Conservation (phyloP, 1,140 invertebrate genomes). For the Macrostomum lignano region DNA sequence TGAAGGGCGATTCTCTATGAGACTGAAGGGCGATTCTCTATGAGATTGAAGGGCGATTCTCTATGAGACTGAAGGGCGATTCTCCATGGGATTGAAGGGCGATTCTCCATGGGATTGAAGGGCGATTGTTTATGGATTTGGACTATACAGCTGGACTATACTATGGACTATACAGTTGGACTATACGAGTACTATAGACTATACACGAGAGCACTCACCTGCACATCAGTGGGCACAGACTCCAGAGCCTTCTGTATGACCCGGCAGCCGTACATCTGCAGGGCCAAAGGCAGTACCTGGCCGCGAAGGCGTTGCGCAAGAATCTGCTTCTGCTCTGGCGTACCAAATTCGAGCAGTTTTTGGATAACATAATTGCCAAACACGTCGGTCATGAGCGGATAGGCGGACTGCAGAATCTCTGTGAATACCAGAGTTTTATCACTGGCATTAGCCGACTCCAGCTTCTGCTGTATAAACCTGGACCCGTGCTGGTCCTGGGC, state of each 20-base stretch:
- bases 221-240: slow-evolving; percentile 75
- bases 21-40: too few species aligned
- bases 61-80: too few species aligned
- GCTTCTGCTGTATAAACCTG: slow-evolving; percentile 92
- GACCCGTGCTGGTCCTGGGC: slow-evolving; percentile 99
- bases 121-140: too few species aligned
- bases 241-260: slow-evolving; percentile 98
- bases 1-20: too few species aligned
- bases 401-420: slow-evolving; percentile 35
- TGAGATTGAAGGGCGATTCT: too few species aligned
- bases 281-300: slow-evolving; percentile 68
- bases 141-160: too few species aligned
- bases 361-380: slow-evolving; percentile 99
- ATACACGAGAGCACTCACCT: too few species aligned
- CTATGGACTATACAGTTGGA: too few species aligned
- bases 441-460: slow-evolving; percentile 66
- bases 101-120: too few species aligned
- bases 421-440: slow-evolving; percentile 95
- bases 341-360: slow-evolving; percentile 98
- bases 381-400: slow-evolving; percentile 87
- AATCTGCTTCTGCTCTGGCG: slow-evolving; percentile 76
- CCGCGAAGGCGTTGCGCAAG: slow-evolving; percentile 71
- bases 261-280: slow-evolving; percentile 98
- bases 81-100: too few species aligned
- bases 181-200: too few species aligned